These are phyloP conservation scores for Callitettix versicolor DNA, from an alignment of 1,140 invertebrate genomes.

Conservation along the genomic window DNA sequence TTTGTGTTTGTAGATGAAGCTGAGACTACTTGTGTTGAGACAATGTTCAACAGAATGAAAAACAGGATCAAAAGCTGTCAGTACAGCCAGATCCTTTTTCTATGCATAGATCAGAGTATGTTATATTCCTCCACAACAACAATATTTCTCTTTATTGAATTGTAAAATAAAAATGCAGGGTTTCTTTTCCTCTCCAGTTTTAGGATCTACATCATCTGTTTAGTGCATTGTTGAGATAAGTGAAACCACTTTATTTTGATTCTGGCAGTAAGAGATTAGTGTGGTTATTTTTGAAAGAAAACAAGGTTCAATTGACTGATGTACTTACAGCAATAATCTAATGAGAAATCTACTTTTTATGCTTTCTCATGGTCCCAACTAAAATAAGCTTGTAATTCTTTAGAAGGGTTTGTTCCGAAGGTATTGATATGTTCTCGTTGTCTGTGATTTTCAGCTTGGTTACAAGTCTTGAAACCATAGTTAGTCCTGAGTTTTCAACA, in stretches of 20 bases:
- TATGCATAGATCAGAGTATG: slow-evolving; percentile 25
- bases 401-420: not conserved
- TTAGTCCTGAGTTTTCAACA: too few species aligned
- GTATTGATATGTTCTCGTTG: slow-evolving; percentile 26
- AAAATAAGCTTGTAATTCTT: slow-evolving; percentile 27
- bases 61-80: slow-evolving; percentile 30
- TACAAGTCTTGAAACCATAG: too few species aligned
- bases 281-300: not conserved
- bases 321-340: slow-evolving; percentile 28
- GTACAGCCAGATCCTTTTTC: slow-evolving; percentile 25
- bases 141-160: slow-evolving; percentile 27
- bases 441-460: too few species aligned
- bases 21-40: too few species aligned
- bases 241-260: slow-evolving; percentile 1
- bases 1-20: not conserved
- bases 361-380: slow-evolving; percentile 28
- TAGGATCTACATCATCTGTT: too few species aligned
- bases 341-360: slow-evolving; percentile 32
- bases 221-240: slow-evolving; percentile 23
- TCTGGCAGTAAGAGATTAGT: not conserved
- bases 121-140: slow-evolving; percentile 29
- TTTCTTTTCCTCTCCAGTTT: too few species aligned
- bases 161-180: slow-evolving; percentile 30
- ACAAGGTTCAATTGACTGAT: slow-evolving; percentile 17
- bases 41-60: slow-evolving; percentile 27